Evolutionary conservation across 2,113 vertebrate genomes (phyloP).

Genomic region (Heteronetta atricapilla): DNA sequence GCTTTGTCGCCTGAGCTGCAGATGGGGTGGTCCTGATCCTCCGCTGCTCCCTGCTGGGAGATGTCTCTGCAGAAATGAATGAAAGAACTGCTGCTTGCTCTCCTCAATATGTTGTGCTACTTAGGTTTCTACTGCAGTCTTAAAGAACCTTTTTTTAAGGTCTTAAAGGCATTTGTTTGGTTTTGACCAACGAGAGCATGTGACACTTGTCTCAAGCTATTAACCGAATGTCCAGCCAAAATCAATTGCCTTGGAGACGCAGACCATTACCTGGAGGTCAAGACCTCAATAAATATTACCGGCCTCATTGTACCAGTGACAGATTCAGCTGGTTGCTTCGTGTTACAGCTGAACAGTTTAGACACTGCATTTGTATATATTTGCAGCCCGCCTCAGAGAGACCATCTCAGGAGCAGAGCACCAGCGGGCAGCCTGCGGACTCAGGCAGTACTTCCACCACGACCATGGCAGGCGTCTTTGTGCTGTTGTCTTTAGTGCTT

Average conservation of each 20-base stretch:
- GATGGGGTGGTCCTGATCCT: neutral
- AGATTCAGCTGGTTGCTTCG: constrained; percentile 46
- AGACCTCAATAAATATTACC: constrained; percentile 66
- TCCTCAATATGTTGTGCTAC: neutral
- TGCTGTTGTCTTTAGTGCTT: constrained; percentile 6
- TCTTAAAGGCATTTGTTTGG: neutral
- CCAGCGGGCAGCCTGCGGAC: constrained; percentile 10
- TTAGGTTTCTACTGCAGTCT: neutral
- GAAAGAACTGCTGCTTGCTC: neutral
- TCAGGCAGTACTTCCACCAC: constrained; percentile 7
- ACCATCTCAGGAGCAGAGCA: neutral
- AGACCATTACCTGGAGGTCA: constrained; percentile 55
- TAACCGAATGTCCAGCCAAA: constrained; percentile 61
- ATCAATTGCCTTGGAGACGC: constrained; percentile 44
- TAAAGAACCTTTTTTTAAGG: neutral
- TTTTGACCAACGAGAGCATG: constrained; percentile 23
- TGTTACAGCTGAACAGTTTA: constrained; percentile 49
- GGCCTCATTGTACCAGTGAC: constrained; percentile 54
- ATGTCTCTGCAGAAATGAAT: neutral
- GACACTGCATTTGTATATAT: constrained; percentile 60
- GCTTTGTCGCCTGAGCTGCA: neutral
- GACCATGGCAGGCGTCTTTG: neutral
- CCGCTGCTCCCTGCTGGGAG: neutral
- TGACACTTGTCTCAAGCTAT: constrained; percentile 37
- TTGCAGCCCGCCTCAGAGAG: neutral